Percentiles rank a stretch among this genome's conserved stretches.
phyloP scores from a whole-genome alignment of 2,888 invertebrate genomes.

The Dromius quadrimaculatus region DNA sequence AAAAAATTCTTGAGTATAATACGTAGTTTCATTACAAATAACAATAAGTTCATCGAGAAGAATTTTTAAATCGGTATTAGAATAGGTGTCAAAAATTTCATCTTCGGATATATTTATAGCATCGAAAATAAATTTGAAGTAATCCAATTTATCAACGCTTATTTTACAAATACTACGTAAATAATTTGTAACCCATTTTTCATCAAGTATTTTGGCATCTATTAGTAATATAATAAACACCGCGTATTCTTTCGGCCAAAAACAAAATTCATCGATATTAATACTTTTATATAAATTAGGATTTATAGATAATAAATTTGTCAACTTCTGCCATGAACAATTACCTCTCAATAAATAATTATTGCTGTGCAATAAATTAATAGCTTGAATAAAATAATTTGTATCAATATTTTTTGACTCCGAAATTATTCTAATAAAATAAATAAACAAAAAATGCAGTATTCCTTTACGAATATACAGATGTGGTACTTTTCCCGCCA shows the following conservation, averaged over 20 bases:
- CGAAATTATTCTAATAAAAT: constrained; percentile 3
- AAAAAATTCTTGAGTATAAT: constrained; percentile 21
- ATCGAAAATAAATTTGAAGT: constrained; percentile 9
- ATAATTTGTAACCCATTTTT: constrained; percentile 15
- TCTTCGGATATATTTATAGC: background rate
- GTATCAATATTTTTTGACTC: background rate
- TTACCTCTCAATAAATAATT: constrained; percentile 43
- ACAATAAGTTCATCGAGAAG: constrained; percentile 17
- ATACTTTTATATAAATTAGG: constrained; percentile 6
- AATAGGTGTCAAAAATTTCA: constrained; percentile 8
- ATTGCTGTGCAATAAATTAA: constrained; percentile 41
- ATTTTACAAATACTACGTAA: background rate
- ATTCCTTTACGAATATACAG: constrained; percentile 40
- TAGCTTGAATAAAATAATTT: constrained; percentile 34
- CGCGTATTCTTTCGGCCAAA: constrained; percentile 24
- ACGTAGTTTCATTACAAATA: constrained; percentile 13
- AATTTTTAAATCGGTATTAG: background rate
- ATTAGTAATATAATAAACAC: constrained; percentile 24
- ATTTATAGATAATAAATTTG: constrained; percentile 31
- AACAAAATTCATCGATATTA: background rate
- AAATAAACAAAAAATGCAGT: constrained; percentile 19
- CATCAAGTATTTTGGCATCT: constrained; percentile 15
- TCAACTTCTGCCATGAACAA: constrained; percentile 46
- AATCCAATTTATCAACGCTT: background rate
- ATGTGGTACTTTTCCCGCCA: constrained; percentile 32